Base-by-base conservation (phyloP, 2,888 invertebrate genomes). In the Thumatha senex region DNA sequence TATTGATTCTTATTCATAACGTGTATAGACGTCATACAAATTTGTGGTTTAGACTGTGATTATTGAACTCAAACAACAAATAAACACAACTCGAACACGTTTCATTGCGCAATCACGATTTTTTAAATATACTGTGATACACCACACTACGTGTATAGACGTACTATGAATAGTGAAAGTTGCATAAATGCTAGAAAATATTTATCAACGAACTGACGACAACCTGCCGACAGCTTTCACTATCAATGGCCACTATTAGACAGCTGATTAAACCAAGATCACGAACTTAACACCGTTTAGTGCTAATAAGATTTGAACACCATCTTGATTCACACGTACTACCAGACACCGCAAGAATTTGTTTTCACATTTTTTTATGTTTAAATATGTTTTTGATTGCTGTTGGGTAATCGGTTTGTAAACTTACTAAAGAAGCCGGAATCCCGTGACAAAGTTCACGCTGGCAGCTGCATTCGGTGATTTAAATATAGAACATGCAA, bases 401-500 rank as follows among this genome's bases (percentile, higher is more conserved):
- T 24, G 18, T 24, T 24, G 18, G 5, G 18, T 24, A 24, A 24
- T 24, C 18, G 15, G 18, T 35, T 48, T 49, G 48, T 60, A 70
- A 74, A 74, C 74, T 74, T 67, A 73, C 71, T 63, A 74, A 79
- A 74, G 74, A 80, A 80, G 77, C 74, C 72, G 78, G 78, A 78
- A 76, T 80, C 82, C 83, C 78, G 78, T 77, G 74, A 77, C 84
- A 86, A 87, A 86, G 88, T 87, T 86, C 84, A 85, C 78, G 74
- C 80, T 77, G 81, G 89, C 88, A 89, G 88, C 88, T 89, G 90
- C 89, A 85, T 75, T 82, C 76, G 73, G 65, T 63, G 50, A 45
- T 76, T 81, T 84, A 86, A 82, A 86, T 78, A 78, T 86, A 87
- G 87, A 82, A 78, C 83, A 74, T 81, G 86, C 86, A 87, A 85